These are phyloP conservation scores for Porites evermanni DNA, from an alignment of 92 coral and sea anemone species.

Conservation along the genomic window DNA sequence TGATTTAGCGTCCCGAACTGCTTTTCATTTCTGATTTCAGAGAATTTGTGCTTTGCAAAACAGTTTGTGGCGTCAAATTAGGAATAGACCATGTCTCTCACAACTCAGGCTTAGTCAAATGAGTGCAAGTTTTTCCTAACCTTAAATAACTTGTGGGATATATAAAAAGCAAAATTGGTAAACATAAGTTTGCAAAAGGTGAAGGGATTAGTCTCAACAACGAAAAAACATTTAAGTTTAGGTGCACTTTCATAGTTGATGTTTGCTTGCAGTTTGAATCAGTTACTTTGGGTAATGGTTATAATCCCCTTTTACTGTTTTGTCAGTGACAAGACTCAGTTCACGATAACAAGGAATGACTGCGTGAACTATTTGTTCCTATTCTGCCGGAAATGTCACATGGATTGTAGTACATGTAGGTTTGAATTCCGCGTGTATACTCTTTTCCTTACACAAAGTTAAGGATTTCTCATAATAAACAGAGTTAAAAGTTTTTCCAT, in stretches of 20 bases:
- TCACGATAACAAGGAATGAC: conserved; percentile 2
- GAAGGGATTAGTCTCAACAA: conserved; percentile 6
- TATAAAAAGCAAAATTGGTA: neutral
- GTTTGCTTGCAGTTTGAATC: neutral
- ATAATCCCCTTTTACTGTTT: neutral
- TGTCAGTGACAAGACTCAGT: neutral
- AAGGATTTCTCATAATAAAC: neutral
- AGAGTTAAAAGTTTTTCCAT: conserved; percentile 3
- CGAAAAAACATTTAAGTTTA: neutral
- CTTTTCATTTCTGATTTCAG: too few species aligned
- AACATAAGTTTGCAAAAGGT: neutral
- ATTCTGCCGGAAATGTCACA: neutral
- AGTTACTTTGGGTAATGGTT: conserved; percentile 1
- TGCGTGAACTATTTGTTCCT: neutral
- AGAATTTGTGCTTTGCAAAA: too few species aligned
- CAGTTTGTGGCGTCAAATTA: too few species aligned
- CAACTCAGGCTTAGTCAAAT: too few species aligned
- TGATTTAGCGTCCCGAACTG: too few species aligned
- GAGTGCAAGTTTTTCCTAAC: too few species aligned
- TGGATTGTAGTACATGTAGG: neutral
- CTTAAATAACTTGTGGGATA: too few species aligned
- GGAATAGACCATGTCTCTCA: too few species aligned
- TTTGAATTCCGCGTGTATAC: conserved; percentile 6
- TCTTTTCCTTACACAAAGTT: neutral
- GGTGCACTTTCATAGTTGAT: neutral